Evolutionary conservation across 92 coral and sea anemone species (phyloP).

Genomic region (Phenganax marumi): DNA sequence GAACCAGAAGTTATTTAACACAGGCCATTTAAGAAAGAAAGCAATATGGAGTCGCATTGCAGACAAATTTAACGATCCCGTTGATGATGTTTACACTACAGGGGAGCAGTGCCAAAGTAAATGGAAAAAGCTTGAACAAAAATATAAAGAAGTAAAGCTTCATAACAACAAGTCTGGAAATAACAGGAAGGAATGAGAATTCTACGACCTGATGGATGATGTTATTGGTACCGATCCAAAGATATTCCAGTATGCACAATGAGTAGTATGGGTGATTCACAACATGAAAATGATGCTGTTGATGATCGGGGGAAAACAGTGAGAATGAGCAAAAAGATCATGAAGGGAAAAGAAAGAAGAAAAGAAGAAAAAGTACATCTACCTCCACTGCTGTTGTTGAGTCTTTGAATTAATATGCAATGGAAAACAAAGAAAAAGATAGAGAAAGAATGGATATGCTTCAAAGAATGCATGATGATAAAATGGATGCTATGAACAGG

Average conservation of each 20-base stretch:
- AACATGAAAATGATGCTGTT: too few relatives aligned
- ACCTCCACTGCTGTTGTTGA: not conserved
- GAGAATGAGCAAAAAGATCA: not conserved
- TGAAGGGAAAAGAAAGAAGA: not conserved
- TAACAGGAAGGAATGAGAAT: slow-evolving; percentile 44
- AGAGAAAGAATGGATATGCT: not conserved
- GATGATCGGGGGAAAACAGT: not conserved
- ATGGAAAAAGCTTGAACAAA: slow-evolving; percentile 42
- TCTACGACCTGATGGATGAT: slow-evolving; percentile 40
- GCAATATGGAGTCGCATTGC: slow-evolving; percentile 46
- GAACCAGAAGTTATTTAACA: slow-evolving; percentile 25
- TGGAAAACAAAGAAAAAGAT: not conserved
- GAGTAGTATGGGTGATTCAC: slow-evolving; percentile 1
- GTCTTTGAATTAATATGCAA: not conserved
- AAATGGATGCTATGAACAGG: slow-evolving; percentile 3
- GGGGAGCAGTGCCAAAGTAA: slow-evolving; percentile 42
- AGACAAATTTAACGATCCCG: slow-evolving; percentile 26
- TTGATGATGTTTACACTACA: slow-evolving; percentile 13
- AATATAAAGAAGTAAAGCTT: slow-evolving; percentile 35
- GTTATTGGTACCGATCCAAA: slow-evolving; percentile 44
- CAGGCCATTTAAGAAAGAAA: slow-evolving; percentile 40
- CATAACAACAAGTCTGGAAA: slow-evolving; percentile 45
- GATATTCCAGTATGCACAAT: slow-evolving; percentile 28
- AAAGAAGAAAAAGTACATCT: not conserved
- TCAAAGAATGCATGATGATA: slow-evolving; percentile 3